Evolutionary conservation across 1,140 invertebrate genomes (phyloP).

Genomic region (Manduca sexta): DNA sequence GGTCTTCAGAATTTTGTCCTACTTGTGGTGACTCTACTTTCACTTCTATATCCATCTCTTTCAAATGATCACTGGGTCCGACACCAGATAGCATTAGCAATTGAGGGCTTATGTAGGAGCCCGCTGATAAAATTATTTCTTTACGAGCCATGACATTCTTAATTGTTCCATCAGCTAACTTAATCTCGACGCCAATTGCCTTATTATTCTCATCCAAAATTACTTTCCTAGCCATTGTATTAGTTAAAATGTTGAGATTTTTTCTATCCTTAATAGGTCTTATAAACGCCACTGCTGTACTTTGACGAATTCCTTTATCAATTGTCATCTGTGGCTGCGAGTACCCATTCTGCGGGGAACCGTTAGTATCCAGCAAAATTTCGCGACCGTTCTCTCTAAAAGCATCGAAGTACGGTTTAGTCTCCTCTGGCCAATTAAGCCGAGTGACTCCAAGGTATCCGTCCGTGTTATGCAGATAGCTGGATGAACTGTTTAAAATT

Average conservation of each 20-base stretch:
- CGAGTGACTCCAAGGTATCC: slow-evolving; percentile 7
- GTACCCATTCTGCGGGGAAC: slow-evolving; percentile 8
- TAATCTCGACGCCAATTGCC: slow-evolving; percentile 40
- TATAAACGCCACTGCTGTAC: slow-evolving; percentile 88
- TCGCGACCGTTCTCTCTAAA: slow-evolving; percentile 89
- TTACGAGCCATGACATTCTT: slow-evolving; percentile 30
- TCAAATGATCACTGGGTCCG: slow-evolving; percentile 42
- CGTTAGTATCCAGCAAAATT: slow-evolving; percentile 6
- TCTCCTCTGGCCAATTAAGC: slow-evolving; percentile 73
- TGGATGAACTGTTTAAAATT: slow-evolving; percentile 68
- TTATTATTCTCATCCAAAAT: slow-evolving; percentile 78
- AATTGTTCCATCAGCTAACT: slow-evolving; percentile 41
- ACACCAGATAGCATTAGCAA: slow-evolving; percentile 51
- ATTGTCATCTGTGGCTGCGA: slow-evolving; percentile 55
- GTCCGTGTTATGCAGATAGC: not conserved
- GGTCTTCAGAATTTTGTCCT: slow-evolving; percentile 82
- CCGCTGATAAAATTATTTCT: slow-evolving; percentile 72
- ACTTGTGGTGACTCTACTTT: slow-evolving; percentile 76
- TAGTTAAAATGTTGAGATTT: slow-evolving; percentile 85
- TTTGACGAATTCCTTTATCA: slow-evolving; percentile 84
- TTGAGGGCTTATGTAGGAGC: slow-evolving; percentile 68
- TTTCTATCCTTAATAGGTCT: slow-evolving; percentile 79
- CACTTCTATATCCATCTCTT: slow-evolving; percentile 54
- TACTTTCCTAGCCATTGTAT: slow-evolving; percentile 79
- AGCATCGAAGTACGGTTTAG: slow-evolving; percentile 73